Evolutionary conservation across 2,888 invertebrate genomes (phyloP).

Genomic region (Tetramorium bicarinatum): DNA sequence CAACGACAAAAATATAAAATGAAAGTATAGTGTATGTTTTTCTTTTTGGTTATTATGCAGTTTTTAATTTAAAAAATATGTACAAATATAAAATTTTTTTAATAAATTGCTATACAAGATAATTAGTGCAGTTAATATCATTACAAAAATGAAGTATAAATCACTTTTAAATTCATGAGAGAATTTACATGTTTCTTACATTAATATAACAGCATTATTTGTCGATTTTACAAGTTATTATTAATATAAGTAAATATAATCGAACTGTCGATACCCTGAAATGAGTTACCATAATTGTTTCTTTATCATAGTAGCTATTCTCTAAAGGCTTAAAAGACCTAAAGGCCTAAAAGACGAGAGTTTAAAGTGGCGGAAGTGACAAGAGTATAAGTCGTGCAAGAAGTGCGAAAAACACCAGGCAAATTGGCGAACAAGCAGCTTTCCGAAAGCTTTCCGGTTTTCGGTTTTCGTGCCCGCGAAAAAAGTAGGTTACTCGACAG

Average conservation of each 20-base stretch:
- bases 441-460: neutral
- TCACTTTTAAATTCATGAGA: no score
- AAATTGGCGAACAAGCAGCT: conserved; percentile 10
- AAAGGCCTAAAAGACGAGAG: neutral
- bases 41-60: neutral
- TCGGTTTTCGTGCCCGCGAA: neutral
- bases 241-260: neutral
- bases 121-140: no score
- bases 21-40: neutral
- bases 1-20: conserved; percentile 1
- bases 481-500: conserved; percentile 15
- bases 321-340: neutral
- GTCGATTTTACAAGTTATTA: neutral
- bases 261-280: neutral
- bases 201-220: neutral
- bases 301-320: neutral
- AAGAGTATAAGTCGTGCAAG: neutral
- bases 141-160: no score
- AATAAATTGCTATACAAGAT: neutral
- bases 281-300: neutral
- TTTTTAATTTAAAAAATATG: neutral
- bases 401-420: neutral
- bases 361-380: neutral
- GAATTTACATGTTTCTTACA: no score
- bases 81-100: neutral